These are phyloP conservation scores for Syngnathus rostellatus DNA, from an alignment of 2,797 vertebrate genomes.

Conservation along the genomic window DNA sequence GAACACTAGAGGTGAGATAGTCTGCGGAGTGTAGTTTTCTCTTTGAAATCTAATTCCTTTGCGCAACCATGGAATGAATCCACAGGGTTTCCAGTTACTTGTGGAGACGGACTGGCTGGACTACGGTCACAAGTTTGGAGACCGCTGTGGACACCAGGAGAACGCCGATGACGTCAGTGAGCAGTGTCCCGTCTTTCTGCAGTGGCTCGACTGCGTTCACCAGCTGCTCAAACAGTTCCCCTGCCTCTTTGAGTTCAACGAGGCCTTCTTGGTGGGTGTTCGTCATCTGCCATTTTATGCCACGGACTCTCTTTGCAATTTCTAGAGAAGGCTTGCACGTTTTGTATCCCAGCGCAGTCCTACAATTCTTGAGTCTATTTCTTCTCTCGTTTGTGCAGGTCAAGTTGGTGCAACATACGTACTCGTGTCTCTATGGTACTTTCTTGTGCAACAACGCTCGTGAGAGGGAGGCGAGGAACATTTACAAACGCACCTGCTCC, in stretches of 20 bases:
- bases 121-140: conserved; percentile 95
- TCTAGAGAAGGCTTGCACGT: not conserved
- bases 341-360: no score
- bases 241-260: conserved; percentile 96
- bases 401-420: conserved; percentile 96
- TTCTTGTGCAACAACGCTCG: conserved; percentile 94
- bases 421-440: conserved; percentile 95
- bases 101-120: conserved; percentile 97
- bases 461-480: conserved; percentile 87
- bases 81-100: conserved; percentile 93
- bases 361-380: not conserved
- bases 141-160: conserved; percentile 96
- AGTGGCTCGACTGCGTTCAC: conserved; percentile 97
- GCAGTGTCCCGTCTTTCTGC: conserved; percentile 96
- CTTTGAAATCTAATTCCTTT: not conserved
- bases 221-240: conserved; percentile 98
- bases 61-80: not conserved
- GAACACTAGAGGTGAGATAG: conserved; percentile 83
- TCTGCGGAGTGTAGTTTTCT: not conserved
- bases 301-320: not conserved
- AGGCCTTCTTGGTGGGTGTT: conserved; percentile 88
- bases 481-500: conserved; percentile 91
- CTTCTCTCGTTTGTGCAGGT: conserved; percentile 69
- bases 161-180: conserved; percentile 91
- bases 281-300: not conserved